Evolutionary conservation across 2,797 vertebrate species (phyloP), one percentile per base, ranked within the genome.

Genomic region (Crypturellus tataupa): DNA sequence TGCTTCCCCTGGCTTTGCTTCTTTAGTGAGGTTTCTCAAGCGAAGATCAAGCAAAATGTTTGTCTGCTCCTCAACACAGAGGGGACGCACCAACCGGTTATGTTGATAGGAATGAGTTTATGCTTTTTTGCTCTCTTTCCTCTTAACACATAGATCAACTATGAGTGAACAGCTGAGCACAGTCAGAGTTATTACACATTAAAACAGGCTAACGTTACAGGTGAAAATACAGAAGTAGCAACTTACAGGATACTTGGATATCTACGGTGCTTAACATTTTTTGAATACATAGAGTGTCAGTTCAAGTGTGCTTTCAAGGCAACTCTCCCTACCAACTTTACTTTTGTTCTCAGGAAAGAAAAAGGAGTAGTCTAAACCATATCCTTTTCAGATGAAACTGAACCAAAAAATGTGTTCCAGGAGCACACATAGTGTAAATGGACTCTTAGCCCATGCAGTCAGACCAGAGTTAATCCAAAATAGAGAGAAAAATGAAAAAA

Each of bases 401-500:
- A 46, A 71, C 6, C 8, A 35, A 27, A 70, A 68, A 8, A 51
- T 11, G 62, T 8, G 23, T 91, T 93, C 82, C 40, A 69, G 60
- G 27, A 88, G 56, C 33, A 39, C 59, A 11, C 21, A 11, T 5
- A 11, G 14, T 40, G 2, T 65, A 65, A 82, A 8, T 29, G 33
- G 31, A 6, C 31, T 19, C 76, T 82, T 72, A 37, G 31, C 68
- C 27, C 27, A 2, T 49, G 49, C 85, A 40, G 58, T 25, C 35
- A 58, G 39, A 62, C 7, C 33, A 40, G 39, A 79, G 18, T 62
- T 44, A 39, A 29, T 31, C 84, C 46, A 73, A 33, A 75, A 47
- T 3, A 7, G 19, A 17, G 58, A 42, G 1, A 3, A 16, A 14
- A 23, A 15, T 6, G 7, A 4, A 12, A 2, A 19, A 71, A 9